phyloP scores from a whole-genome alignment of 2,888 invertebrate genomes.

The Ommatoiulus sabulosus region DNA sequence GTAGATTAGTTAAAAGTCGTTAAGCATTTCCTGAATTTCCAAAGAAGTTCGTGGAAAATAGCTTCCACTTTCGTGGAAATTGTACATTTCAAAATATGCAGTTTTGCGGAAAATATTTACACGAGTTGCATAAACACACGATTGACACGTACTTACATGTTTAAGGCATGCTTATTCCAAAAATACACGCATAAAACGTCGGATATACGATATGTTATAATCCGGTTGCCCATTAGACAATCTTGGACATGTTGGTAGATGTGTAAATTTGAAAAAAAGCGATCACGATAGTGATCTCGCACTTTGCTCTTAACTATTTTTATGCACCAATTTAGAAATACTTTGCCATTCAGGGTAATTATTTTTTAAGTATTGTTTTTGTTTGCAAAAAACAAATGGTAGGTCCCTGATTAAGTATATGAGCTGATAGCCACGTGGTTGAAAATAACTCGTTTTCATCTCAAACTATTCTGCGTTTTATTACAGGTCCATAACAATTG shows the following conservation, averaged over 20 bases:
- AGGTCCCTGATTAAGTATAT: no score
- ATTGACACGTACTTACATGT: not conserved
- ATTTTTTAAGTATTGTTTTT: not conserved
- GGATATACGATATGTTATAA: not conserved
- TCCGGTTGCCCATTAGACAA: not conserved
- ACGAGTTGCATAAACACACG: not conserved
- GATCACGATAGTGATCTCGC: not conserved
- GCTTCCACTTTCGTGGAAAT: not conserved
- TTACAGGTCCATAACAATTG: no score
- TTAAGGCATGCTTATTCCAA: not conserved
- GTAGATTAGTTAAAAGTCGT: not conserved
- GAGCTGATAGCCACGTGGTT: no score
- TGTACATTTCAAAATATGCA: constrained; percentile 37
- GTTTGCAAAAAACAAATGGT: not conserved
- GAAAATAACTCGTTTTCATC: no score
- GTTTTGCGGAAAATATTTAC: constrained; percentile 31
- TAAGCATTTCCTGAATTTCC: not conserved
- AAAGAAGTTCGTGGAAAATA: not conserved
- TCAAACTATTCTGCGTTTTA: no score
- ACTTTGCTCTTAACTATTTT: not conserved
- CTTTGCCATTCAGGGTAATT: not conserved
- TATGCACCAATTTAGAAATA: not conserved
- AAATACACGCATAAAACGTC: not conserved
- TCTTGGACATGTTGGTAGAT: not conserved
- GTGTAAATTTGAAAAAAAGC: not conserved